Evolutionary conservation across 2,113 vertebrate species (phyloP).

Genomic region (Rhombomys opimus): DNA sequence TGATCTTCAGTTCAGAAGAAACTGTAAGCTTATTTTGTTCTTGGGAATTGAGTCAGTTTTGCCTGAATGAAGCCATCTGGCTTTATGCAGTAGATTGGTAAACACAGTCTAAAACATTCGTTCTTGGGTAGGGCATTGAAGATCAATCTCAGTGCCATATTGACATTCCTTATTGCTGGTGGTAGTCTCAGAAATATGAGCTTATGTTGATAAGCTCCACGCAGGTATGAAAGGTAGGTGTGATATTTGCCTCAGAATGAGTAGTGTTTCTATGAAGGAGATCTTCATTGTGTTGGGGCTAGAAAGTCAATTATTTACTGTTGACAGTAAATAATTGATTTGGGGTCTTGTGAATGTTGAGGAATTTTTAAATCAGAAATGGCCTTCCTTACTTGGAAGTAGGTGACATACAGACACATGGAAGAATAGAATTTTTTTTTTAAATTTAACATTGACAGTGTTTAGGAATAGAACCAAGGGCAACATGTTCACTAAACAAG

Average conservation of each 20-base stretch:
- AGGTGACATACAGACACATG: neutral
- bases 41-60: neutral
- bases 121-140: neutral
- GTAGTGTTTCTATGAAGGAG: neutral
- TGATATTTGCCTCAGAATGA: neutral
- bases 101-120: neutral
- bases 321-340: neutral
- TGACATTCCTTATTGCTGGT: neutral
- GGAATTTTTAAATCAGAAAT: neutral
- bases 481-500: neutral
- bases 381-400: neutral
- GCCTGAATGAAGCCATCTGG: neutral
- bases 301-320: neutral
- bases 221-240: neutral
- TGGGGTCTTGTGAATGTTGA: neutral
- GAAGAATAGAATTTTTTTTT: no score
- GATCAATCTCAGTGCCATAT: neutral
- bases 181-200: conserved; percentile 2
- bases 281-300: neutral
- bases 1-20: conserved; percentile 9
- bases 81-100: neutral
- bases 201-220: neutral
- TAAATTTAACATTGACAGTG: neutral
- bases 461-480: neutral
- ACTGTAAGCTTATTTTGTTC: neutral